Conservation (phyloP, 2,113 vertebrate genomes). For the Bagarius yarrelli region DNA sequence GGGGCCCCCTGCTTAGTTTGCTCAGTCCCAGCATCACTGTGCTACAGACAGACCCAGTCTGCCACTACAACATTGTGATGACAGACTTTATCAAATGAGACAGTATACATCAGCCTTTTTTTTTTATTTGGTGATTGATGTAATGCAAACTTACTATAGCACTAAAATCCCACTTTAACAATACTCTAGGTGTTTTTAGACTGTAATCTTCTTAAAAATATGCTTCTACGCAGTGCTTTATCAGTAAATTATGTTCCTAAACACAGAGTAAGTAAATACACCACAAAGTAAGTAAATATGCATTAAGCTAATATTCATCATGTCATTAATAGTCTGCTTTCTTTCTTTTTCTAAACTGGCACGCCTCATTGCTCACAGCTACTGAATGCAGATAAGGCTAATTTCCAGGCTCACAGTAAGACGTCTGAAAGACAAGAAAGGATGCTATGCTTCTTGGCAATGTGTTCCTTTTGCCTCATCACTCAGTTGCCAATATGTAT, state of each 20-base stretch:
- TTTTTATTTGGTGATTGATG: background rate
- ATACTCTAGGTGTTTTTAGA: background rate
- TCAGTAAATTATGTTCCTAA: background rate
- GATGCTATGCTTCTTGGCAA: slow-evolving; percentile 25
- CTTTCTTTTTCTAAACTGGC: slow-evolving; percentile 23
- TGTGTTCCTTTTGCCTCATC: slow-evolving; percentile 30
- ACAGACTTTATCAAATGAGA: background rate
- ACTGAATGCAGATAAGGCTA: slow-evolving; percentile 27
- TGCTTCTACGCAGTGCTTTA: background rate
- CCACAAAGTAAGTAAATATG: slow-evolving; percentile 30
- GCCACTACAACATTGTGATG: background rate
- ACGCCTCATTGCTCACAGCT: slow-evolving; percentile 27
- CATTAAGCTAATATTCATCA: slow-evolving; percentile 28
- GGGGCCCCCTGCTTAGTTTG: no score
- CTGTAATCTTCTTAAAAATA: background rate
- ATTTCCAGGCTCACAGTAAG: slow-evolving; percentile 22
- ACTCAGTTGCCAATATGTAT: slow-evolving; percentile 24
- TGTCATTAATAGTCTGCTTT: slow-evolving; percentile 33
- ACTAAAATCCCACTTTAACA: background rate
- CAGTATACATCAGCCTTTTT: background rate
- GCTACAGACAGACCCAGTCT: background rate
- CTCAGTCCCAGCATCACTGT: background rate
- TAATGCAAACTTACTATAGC: background rate
- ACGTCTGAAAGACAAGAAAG: slow-evolving; percentile 21
- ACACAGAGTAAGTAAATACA: slow-evolving; percentile 16